A percentile compares a stretch with the other conserved stretches of the same genome.
phyloP scores from a whole-genome alignment of 2,113 vertebrate genomes.

The Callithrix jacchus region DNA sequence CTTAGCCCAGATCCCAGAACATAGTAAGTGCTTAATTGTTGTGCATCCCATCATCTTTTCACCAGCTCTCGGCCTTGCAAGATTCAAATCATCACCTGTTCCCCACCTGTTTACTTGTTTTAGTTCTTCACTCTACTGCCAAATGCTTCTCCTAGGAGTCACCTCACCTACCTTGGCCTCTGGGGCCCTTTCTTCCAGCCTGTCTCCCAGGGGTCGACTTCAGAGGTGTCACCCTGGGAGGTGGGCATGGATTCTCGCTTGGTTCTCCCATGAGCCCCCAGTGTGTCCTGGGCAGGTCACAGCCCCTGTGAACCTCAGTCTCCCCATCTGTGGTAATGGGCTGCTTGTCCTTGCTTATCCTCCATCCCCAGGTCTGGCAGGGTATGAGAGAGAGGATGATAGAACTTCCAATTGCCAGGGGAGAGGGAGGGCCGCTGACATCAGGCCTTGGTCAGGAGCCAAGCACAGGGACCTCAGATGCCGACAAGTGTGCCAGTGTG shows the following conservation, averaged over 20 bases:
- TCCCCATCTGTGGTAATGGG: not conserved
- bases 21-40: slow-evolving; percentile 66
- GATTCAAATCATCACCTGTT: not conserved
- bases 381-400: not conserved
- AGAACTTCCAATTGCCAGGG: not conserved
- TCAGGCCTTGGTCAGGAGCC: not conserved
- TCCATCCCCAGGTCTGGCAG: not conserved
- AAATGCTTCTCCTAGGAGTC: not conserved
- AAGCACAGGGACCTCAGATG: not conserved
- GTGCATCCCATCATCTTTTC: slow-evolving; percentile 48
- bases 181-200: not conserved
- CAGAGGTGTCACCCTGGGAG: not conserved
- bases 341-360: not conserved
- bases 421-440: not conserved
- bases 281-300: not conserved
- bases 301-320: not conserved
- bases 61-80: not conserved
- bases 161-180: not conserved
- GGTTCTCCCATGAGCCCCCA: not conserved
- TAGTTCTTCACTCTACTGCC: not conserved
- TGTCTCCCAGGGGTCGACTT: not conserved
- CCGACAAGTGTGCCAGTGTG: not conserved
- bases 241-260: not conserved
- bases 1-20: slow-evolving; percentile 61
- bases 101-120: not conserved